Evolutionary conservation across 2,888 invertebrate species (phyloP), one percentile per base, ranked within the genome.

Genomic region (Cyclophora punctaria): DNA sequence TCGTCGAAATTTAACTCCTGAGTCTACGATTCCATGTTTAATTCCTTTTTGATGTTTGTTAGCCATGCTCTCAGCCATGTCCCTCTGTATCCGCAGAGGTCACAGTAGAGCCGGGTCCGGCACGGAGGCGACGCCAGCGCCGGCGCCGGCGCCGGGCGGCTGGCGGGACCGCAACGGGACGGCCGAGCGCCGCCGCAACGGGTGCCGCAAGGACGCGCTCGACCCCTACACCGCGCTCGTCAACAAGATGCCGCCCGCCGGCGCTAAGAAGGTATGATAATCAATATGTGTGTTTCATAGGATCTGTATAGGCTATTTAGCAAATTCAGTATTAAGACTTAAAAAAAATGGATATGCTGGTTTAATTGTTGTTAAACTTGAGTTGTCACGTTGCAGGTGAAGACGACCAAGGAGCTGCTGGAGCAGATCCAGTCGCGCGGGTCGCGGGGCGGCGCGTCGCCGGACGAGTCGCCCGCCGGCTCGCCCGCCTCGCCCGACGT

Each of bases 371-470:
- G n/a, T 20, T 20, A 20, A 20, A 20, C 20, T 20, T 20, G 20
- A 1, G 1, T 20, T 20, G 37, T 37, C 5, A 5, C 37, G 1
- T 5, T 5, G 0, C 72, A 88, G 87, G 86, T 87, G 54, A 87
- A 86, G 55, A 88, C 87, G 46, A 96, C 96, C 0, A 93, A 94
- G 71, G 95, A 96, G 77, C 82, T 96, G 50, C 85, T 96, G 53
- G 94, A 93, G 49, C 93, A 94, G 77, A 89, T 96, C 63, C 93
- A 93, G 79, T 90, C 90, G 41, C 90, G 91, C 59, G 87, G 91
- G 75, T 73, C 73, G 53, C 75, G 65, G 64, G 75, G 73, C 57
- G 60, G 71, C 41, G 61, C 65, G 53, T 60, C 69, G 48, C 60
- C 71, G 48, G 47, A 20, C 57, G 49, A 67, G 56, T 59, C 66